Percentiles rank a stretch among this genome's conserved stretches.
Evolutionary conservation across 64 coral and sea anemone species (phyloP).

Genomic region (Montipora foliosa): DNA sequence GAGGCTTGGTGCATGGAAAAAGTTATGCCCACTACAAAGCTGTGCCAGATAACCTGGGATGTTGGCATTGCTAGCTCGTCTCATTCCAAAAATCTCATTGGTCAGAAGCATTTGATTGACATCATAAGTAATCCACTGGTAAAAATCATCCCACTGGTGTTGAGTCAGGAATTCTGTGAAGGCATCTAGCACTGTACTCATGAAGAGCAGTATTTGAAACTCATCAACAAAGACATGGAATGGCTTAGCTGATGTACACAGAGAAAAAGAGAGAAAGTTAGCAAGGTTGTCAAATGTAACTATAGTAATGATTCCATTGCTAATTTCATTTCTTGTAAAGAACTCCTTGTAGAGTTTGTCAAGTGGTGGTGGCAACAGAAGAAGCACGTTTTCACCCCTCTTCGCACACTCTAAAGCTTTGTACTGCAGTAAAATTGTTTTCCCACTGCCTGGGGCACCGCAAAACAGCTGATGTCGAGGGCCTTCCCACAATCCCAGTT

Average conservation of each 20-base stretch:
- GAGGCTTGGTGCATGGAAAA: constrained; percentile 51
- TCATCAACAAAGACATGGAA: constrained; percentile 65
- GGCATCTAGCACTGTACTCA: neutral
- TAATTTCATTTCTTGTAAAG: constrained; percentile 48
- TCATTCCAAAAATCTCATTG: constrained; percentile 31
- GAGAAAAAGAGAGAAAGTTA: neutral
- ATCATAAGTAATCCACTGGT: constrained; percentile 59
- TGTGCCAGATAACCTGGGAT: constrained; percentile 1
- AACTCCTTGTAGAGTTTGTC: constrained; percentile 46
- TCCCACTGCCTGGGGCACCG: constrained; percentile 54
- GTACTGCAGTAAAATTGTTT: constrained; percentile 62
- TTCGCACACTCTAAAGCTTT: constrained; percentile 62
- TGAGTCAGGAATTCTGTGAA: constrained; percentile 4
- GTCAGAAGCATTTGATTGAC: constrained; percentile 31
- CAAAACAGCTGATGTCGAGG: neutral
- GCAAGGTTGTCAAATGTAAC: neutral
- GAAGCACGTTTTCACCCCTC: constrained; percentile 37
- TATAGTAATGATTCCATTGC: neutral
- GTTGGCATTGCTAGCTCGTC: neutral
- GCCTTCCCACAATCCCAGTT: constrained; percentile 39
- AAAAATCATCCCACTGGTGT: neutral
- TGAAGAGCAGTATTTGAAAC: constrained; percentile 34
- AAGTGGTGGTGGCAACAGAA: constrained; percentile 28
- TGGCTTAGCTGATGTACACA: neutral
- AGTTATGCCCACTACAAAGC: constrained; percentile 32